A percentile compares a stretch with the other conserved stretches of the same genome.
phyloP scores from a whole-genome alignment of 37 sponge, comb jelly and placozoan genomes.

The Oopsacas minuta region DNA sequence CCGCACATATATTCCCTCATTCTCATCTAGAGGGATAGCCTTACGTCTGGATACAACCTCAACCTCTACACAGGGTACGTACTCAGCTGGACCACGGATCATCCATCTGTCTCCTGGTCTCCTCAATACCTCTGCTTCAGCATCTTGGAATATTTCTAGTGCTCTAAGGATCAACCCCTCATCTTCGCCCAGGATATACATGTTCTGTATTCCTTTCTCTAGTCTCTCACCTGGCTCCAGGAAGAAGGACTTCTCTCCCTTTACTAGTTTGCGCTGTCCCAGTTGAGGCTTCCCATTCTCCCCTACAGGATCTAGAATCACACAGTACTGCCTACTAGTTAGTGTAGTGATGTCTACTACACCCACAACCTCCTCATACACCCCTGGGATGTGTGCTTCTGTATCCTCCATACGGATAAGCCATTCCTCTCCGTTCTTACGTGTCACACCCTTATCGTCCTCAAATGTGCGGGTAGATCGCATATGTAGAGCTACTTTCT shows the following conservation, averaged over 20 bases:
- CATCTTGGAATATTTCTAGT: conserved; percentile 58
- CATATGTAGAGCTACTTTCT: conserved; percentile 98
- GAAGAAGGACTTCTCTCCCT: conserved; percentile 99
- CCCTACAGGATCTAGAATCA: conserved; percentile 89
- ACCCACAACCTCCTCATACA: conserved; percentile 84
- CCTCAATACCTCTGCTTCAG: conserved; percentile 47
- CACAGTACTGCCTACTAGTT: conserved; percentile 93
- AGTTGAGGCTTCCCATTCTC: conserved; percentile 91
- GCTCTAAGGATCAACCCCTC: conserved; percentile 91
- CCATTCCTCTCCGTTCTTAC: conserved; percentile 99
- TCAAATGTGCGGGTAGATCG: conserved; percentile 76
- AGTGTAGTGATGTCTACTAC: conserved; percentile 90
- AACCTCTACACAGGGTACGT: conserved; percentile 91
- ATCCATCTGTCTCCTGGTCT: conserved; percentile 96
- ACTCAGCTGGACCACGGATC: conserved; percentile 93
- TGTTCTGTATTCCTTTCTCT: conserved; percentile 93
- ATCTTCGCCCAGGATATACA: conserved; percentile 91
- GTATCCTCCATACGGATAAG: conserved; percentile 95
- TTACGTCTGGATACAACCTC: conserved; percentile 81
- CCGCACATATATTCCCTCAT: conserved; percentile 97
- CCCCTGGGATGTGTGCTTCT: conserved; percentile 98
- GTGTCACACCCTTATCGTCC: conserved; percentile 61
- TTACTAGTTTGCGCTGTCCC: conserved; percentile 93
- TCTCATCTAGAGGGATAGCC: conserved; percentile 96
- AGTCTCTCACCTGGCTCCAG: conserved; percentile 85